Base-by-base conservation (phyloP, 2,888 invertebrate genomes). In the Ommatoiulus sabulosus region DNA sequence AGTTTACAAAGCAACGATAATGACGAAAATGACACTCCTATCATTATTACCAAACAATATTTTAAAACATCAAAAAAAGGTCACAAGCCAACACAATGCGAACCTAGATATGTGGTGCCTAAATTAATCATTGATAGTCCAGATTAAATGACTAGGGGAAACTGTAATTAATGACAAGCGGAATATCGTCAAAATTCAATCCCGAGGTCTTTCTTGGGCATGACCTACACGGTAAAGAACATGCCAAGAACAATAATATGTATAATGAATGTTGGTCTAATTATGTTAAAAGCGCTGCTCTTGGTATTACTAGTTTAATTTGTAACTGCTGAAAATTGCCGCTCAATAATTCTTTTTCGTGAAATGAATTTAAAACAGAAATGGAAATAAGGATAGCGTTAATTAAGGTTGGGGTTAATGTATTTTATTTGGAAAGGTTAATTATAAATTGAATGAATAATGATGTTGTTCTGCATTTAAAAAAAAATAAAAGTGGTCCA, bases 121-220 rank as follows among this genome's bases (percentile, higher is more conserved):
- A 96, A 97, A 90, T 95, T 97, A 89, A 96, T 96, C 91, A 97
- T 97, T 93, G 97, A 97, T 92, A 95, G 97, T 94, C 97, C 97
- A 63, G 97, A 97, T 94, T 97, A 95, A 63, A 7, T 63, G 52
- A 52, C 10, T 4, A 52, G 52, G 52, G 52, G 12, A 8, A 84
- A 84, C 84, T 84, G n/a, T 7, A 35, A n/a, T 84, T 84, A 43
- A 10, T 43, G 43, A 84, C 43, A n/a, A 3, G 44, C 15, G 10
- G 84, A 84, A 3, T n/a, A 20, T 20, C 20, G 63, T 63, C 63
- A 20, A n/a, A 63, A 63, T 8, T 20, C n/a, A 63, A 63, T 63
- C 20, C 6, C 20, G 15, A 52, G 52, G 15, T 12, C 52, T 52
- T 52, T 52, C 52, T 52, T 52, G 10, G 52, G 15, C 15, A 52